Conservation (phyloP, 2,888 invertebrate species). For the Andrena haemorrhoa region DNA sequence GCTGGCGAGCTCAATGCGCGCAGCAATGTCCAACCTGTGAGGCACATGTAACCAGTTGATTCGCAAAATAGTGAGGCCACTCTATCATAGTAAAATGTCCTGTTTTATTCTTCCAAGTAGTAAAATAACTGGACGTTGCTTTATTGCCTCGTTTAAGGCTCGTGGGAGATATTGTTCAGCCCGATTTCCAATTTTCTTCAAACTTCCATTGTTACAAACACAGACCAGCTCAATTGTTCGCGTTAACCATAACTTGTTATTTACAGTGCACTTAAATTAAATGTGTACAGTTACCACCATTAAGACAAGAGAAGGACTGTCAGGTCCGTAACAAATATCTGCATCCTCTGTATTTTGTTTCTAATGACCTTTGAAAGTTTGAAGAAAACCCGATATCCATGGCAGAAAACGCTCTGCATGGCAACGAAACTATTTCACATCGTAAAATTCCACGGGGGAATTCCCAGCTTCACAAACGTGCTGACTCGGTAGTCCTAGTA, state of each 20-base stretch:
- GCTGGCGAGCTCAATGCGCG: slow-evolving; percentile 33
- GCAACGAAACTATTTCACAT: slow-evolving; percentile 30
- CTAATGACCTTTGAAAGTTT: slow-evolving; percentile 3
- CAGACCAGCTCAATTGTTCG: not conserved
- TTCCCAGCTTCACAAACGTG: not conserved
- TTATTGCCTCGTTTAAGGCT: slow-evolving; percentile 38
- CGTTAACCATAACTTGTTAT: not conserved
- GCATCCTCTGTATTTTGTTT: not conserved
- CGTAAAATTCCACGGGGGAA: slow-evolving; percentile 7
- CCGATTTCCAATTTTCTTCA: slow-evolving; percentile 8
- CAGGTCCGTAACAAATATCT: not conserved
- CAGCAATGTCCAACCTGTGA: slow-evolving; percentile 22
- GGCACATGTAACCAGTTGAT: slow-evolving; percentile 38
- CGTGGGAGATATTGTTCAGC: slow-evolving; percentile 5
- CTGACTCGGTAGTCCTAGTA: not conserved
- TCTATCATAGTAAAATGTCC: slow-evolving; percentile 11
- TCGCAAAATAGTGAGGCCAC: slow-evolving; percentile 31
- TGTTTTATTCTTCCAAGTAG: slow-evolving; percentile 1
- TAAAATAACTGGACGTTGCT: slow-evolving; percentile 36
- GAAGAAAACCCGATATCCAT: slow-evolving; percentile 3
- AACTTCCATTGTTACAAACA: slow-evolving; percentile 21
- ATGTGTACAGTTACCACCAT: not conserved
- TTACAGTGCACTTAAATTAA: not conserved
- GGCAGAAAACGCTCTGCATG: not conserved
- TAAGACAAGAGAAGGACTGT: not conserved